Evolutionary conservation across 2,113 vertebrate species (phyloP).

Genomic region (Boulengeromyrus knoepffleri): DNA sequence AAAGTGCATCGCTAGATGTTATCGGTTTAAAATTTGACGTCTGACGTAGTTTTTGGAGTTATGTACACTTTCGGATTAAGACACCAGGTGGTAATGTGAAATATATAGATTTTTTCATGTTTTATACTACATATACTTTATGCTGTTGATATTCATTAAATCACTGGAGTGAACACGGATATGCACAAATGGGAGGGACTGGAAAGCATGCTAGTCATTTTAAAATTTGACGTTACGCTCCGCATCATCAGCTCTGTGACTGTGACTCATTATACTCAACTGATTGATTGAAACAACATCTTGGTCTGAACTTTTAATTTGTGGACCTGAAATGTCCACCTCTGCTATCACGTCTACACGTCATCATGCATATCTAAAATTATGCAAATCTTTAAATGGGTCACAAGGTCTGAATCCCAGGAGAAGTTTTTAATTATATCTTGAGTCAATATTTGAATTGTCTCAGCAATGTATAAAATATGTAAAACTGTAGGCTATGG

Average conservation of each 20-base stretch:
- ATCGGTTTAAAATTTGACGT: background rate
- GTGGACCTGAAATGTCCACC: background rate
- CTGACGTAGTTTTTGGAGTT: background rate
- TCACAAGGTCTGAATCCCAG: background rate
- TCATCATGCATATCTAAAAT: background rate
- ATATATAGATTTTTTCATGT: background rate
- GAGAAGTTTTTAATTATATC: background rate
- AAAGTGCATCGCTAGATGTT: background rate
- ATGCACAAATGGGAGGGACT: background rate
- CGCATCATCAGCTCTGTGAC: too few species aligned
- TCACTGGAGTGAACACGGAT: background rate
- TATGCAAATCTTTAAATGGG: background rate
- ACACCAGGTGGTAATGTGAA: conserved; percentile 52
- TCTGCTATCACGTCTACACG: background rate
- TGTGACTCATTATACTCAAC: background rate
- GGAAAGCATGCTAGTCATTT: background rate
- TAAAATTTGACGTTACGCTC: background rate
- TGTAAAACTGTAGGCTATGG: background rate
- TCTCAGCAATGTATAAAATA: background rate
- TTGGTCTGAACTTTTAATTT: background rate
- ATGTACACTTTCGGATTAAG: conserved; percentile 29
- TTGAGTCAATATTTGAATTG: background rate
- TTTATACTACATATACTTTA: background rate
- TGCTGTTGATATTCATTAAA: background rate
- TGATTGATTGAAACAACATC: background rate